Evolutionary conservation across 2,113 vertebrate genomes (phyloP), one percentile per base, ranked within the genome.

Genomic region (Corythoichthys intestinalis): DNA sequence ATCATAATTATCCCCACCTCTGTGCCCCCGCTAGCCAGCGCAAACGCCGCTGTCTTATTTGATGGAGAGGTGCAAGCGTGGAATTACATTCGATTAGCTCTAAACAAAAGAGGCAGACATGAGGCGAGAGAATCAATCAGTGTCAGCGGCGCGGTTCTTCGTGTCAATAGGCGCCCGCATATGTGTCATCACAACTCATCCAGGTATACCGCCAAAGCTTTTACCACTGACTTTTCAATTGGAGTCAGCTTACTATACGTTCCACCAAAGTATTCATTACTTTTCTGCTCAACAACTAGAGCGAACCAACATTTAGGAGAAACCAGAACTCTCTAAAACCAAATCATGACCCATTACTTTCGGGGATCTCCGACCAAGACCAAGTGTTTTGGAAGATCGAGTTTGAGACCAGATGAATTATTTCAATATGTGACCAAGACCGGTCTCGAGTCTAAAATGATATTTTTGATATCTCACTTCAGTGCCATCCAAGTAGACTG

Each of bases 71-170:
- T 70, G 74, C 87, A 81, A 80, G 70, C 66, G 28, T 81, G 84
- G 88, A 91, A 92, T 91, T 92, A 90, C 90, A 90, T 92, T 89
- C 85, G 86, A 91, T 91, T 91, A 91, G 87, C 83, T 83, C 86
- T 90, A 91, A 92, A 91, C 90, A 92, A 88, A 89, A 91, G 83
- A 82, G 89, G 77, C 83, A 74, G 86, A 91, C 83, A 78, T 60
- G 71, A 80, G 81, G 85, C 60, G 81, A 85, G 80, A 68, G 84
- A 86, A 91, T 92, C 90, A 86, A 91, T 90, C 89, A 89, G 84
- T 75, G 81, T 72, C 75, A 85, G 73, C 71, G 58, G 65, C 72
- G 65, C 20, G 61, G 67, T 73, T 83, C 59, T 39, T 79, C 35
- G 56, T 75, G 74, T 79, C 70, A 67, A 54, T 62, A 77, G 62